Evolutionary conservation across 2,888 invertebrate species (phyloP).

Genomic region (Hesperia comma): DNA sequence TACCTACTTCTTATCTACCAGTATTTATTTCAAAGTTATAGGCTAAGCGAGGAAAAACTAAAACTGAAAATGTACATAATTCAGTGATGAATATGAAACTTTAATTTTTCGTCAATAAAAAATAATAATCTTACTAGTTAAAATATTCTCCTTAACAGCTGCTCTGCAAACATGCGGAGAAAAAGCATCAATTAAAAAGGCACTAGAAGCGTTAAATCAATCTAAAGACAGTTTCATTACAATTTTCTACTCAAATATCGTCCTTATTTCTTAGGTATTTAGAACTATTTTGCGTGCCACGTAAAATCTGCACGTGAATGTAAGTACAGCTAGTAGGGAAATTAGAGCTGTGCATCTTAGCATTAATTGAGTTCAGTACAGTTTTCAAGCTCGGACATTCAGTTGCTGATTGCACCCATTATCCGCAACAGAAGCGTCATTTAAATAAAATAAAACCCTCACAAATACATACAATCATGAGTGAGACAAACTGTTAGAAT

Average conservation of each 20-base stretch:
- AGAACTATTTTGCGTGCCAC: neutral
- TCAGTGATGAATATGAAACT: too few relatives aligned
- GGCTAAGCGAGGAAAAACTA: too few relatives aligned
- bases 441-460: neutral
- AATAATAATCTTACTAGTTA: neutral
- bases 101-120: too few relatives aligned
- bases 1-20: too few relatives aligned
- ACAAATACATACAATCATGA: too few relatives aligned
- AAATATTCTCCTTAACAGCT: slow-evolving; percentile 44
- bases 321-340: slow-evolving; percentile 15
- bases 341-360: slow-evolving; percentile 11
- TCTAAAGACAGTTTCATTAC: slow-evolving; percentile 61
- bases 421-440: neutral
- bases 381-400: slow-evolving; percentile 8
- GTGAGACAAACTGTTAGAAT: too few relatives aligned
- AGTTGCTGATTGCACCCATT: neutral
- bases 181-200: slow-evolving; percentile 74
- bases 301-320: neutral
- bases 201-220: slow-evolving; percentile 54
- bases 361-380: slow-evolving; percentile 14
- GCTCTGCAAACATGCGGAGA: slow-evolving; percentile 61
- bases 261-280: neutral
- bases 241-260: slow-evolving; percentile 24
- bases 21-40: too few relatives aligned
- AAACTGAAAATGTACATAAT: too few relatives aligned